Evolutionary conservation across 2,113 vertebrate species (phyloP).

Genomic region (Haliaeetus leucogaster): DNA sequence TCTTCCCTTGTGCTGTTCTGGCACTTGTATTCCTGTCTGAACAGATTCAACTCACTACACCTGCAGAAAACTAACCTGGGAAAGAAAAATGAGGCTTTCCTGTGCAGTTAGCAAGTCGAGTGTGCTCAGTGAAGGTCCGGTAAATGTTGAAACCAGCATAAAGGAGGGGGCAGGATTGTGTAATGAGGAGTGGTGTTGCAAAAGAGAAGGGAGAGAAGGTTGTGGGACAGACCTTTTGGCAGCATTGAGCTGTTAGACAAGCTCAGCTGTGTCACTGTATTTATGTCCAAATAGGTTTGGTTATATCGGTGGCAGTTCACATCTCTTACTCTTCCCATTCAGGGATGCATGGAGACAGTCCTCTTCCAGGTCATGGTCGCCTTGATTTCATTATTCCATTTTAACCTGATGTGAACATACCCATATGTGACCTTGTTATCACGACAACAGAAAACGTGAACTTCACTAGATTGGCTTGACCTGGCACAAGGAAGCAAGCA

Average conservation of each 20-base stretch:
- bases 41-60: background rate
- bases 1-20: background rate
- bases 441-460: accelerated
- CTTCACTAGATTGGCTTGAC: background rate
- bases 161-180: background rate
- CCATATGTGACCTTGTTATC: background rate
- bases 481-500: background rate
- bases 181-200: background rate
- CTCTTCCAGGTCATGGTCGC: background rate
- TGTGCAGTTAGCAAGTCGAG: background rate
- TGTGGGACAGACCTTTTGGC: background rate
- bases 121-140: background rate
- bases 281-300: background rate
- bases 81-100: background rate
- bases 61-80: background rate
- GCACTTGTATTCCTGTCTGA: background rate
- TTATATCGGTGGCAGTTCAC: background rate
- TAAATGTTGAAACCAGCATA: too few relatives aligned
- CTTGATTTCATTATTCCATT: background rate
- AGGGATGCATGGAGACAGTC: background rate
- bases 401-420: background rate
- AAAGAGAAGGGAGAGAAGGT: background rate
- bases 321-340: background rate
- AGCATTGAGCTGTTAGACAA: background rate
- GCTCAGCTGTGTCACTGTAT: background rate